phyloP scores from a whole-genome alignment of 2,113 vertebrate species.

The Sturnus vulgaris region DNA sequence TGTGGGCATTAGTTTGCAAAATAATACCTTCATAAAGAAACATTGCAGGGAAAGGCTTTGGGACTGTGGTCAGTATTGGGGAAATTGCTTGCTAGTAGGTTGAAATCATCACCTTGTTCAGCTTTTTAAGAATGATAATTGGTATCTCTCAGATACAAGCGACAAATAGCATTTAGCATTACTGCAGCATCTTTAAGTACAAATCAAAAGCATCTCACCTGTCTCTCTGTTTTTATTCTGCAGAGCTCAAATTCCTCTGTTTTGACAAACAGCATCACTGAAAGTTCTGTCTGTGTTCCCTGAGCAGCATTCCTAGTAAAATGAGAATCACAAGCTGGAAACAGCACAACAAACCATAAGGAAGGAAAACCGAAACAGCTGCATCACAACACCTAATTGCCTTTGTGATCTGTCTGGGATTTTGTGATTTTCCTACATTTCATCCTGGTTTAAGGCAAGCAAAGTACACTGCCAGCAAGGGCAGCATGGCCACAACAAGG shows the following conservation, averaged over 20 bases:
- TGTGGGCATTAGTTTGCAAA: neutral
- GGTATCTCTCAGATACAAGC: neutral
- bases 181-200: neutral
- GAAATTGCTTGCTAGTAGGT: neutral
- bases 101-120: neutral
- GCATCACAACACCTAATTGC: neutral
- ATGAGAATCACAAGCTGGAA: neutral
- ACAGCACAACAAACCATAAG: neutral
- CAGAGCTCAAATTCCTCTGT: neutral
- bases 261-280: neutral
- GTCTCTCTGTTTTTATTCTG: neutral
- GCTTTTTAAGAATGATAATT: neutral
- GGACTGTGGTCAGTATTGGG: neutral
- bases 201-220: neutral
- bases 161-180: neutral
- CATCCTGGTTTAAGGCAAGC: neutral
- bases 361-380: neutral
- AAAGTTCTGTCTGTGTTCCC: neutral
- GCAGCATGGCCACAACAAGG: fast-evolving
- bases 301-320: neutral
- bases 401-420: neutral
- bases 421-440: neutral
- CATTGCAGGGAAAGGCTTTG: neutral
- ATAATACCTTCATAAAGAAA: neutral
- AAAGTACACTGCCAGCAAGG: fast-evolving